Conservation (phyloP, 2,113 vertebrate species). For the Nothoprocta perdicaria region DNA sequence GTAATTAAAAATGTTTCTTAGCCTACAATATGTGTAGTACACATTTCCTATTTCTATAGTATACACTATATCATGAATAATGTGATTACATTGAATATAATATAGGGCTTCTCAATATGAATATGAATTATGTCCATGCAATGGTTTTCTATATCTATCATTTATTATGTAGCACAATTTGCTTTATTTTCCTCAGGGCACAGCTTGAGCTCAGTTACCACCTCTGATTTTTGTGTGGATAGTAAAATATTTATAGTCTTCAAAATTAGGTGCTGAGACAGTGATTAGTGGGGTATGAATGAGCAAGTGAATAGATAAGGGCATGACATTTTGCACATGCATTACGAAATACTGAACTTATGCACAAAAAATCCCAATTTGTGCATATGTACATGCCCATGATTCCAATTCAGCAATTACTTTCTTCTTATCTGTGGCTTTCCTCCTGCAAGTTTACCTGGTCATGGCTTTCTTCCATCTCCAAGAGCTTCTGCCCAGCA, state of each 20-base stretch:
- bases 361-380: slow-evolving; percentile 20
- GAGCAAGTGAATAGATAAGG: slow-evolving; percentile 44
- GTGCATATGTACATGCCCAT: background rate
- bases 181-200: slow-evolving; percentile 62
- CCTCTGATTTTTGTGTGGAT: slow-evolving; percentile 72
- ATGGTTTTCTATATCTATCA: slow-evolving; percentile 50
- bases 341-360: slow-evolving; percentile 28
- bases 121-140: slow-evolving; percentile 60
- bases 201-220: slow-evolving; percentile 64
- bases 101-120: slow-evolving; percentile 32
- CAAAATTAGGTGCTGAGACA: slow-evolving; percentile 58
- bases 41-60: slow-evolving; percentile 6
- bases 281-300: slow-evolving; percentile 50
- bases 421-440: background rate
- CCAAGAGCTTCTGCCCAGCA: background rate
- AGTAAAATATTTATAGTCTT: slow-evolving; percentile 70
- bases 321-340: slow-evolving; percentile 43
- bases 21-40: background rate
- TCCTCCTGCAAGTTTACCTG: background rate
- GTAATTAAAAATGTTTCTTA: slow-evolving; percentile 51
- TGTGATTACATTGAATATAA: slow-evolving; percentile 37
- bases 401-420: slow-evolving; percentile 13
- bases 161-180: slow-evolving; percentile 59
- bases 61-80: slow-evolving; percentile 31
- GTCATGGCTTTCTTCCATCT: background rate